Evolutionary conservation across 2,888 invertebrate genomes (phyloP), one percentile per base, ranked within the genome.

Genomic region (Eristalinus aeneus): DNA sequence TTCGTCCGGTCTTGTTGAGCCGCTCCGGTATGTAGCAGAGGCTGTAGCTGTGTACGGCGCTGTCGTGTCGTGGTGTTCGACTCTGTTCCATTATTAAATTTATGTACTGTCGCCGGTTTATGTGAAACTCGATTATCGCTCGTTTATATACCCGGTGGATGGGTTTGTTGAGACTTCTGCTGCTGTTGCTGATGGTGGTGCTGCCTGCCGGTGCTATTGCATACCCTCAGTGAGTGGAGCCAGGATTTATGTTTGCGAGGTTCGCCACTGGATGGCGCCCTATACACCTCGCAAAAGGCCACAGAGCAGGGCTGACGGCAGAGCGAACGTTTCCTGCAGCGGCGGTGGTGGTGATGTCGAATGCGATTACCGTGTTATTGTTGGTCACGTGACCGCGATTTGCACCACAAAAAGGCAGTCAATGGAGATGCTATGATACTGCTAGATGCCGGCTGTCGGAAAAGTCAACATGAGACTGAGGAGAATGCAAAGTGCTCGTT

Each of bases 41-140:
- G 54, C 54, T 56, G 56, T 11, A 23, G 22, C 56, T 58, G 67
- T 72, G 58, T 68, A 56, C 46, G 56, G 58, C 36, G 10, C 58
- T 54, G 67, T 27, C 46, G 54, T 61, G 56, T 68, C 54, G 32
- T 69, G 12, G 60, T 75, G 46, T 54, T 75, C 31, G 65, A 36
- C 36, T 58, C 81, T 74, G 60, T 81, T 75, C 31, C 81, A 81
- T 74, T 77, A 67, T 82, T 74, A 73, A 86, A 86, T 78, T 77
- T 86, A 82, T 86, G 61, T 86, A 86, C 78, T 86, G 61, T 46
- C 58, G 73, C 61, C 79, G 81, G 81, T 74, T 77, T 82, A 82
- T 82, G 31, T 86, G 71, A 32, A 86, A 86, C 82, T 86, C 64
- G 82, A 82, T 82, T 86, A 78, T 86, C 68, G 73, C 69, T 82